Percentiles rank a stretch among this genome's conserved stretches.
These are phyloP conservation scores for Eupithecia inturbata DNA, from an alignment of 2,888 invertebrate genomes.

Conservation along the genomic window DNA sequence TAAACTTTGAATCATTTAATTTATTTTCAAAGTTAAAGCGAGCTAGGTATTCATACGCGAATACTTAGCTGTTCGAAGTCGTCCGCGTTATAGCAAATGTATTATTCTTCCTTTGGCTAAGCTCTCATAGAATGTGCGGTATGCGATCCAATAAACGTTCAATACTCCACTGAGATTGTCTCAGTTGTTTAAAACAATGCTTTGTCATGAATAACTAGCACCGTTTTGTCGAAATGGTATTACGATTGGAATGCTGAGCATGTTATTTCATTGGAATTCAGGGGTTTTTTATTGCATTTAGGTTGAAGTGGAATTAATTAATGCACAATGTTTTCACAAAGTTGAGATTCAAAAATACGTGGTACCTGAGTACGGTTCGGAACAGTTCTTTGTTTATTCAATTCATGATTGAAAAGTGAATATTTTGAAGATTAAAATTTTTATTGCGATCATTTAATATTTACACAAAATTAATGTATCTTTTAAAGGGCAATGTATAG, in stretches of 20 bases:
- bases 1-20: slow-evolving; percentile 6
- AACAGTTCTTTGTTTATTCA: no score
- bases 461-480: no score
- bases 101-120: slow-evolving; percentile 49
- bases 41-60: slow-evolving; percentile 27
- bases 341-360: background rate
- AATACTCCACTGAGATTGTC: slow-evolving; percentile 47
- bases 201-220: slow-evolving; percentile 32
- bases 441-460: no score
- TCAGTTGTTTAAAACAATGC: slow-evolving; percentile 55
- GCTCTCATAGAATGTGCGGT: slow-evolving; percentile 55
- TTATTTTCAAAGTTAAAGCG: slow-evolving; percentile 12
- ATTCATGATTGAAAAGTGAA: no score
- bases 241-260: background rate
- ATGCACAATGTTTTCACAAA: background rate
- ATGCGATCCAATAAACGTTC: slow-evolving; percentile 56
- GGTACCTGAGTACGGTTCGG: no score
- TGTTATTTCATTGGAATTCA: background rate
- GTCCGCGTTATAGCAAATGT: slow-evolving; percentile 30
- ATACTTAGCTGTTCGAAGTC: slow-evolving; percentile 23
- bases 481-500: no score
- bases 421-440: no score
- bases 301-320: background rate
- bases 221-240: background rate
- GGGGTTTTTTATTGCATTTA: background rate